Evolutionary conservation across 2,888 invertebrate genomes (phyloP), one percentile per base, ranked within the genome.

Genomic region (Drosophila mimetica): DNA sequence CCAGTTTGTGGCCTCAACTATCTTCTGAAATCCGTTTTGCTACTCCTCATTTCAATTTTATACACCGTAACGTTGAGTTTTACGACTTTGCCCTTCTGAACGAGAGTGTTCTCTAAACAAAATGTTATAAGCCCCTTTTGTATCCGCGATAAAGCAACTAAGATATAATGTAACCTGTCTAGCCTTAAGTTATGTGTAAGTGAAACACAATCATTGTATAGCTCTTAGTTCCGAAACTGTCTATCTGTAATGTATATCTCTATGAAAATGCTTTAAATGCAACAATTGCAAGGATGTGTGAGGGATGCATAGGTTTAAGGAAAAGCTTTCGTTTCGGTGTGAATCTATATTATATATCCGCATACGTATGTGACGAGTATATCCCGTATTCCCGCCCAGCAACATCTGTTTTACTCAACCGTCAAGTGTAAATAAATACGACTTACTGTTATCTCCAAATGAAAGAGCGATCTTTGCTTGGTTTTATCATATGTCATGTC

Each of bases 161-260:
- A 50, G 50, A 64, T 52, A 34, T 60, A 67, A 60, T 77, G 71
- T 78, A 75, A 55, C 59, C 48, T 77, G 71, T 77, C 36, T 84
- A 82, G 86, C 18, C 47, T 20, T 86, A 82, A 86, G 86, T 77
- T 77, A 80, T 48, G 66, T 63, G 50, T 85, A 85, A 84, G 79
- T 75, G 55, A 66, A 61, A 72, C 63, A 80, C 76, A 82, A 81
- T 73, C 85, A 80, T 71, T 81, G 63, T 69, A 66, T 48, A 67
- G 79, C 57, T 70, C 54, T 58, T 65, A 75, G 78, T 69, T 66
- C 39, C 37, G 18, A 69, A 70, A 53, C 32, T 48, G 39, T 53
- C 48, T 59, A 41, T 69, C 39, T 58, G 37, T 61, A 44, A 57
- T 48, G 36, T 61, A 69, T 58, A 72, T 71, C 72, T 71, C 41